phyloP scores from a whole-genome alignment of 2,888 invertebrate species.

The Liopterus haemorrhoidalis region DNA sequence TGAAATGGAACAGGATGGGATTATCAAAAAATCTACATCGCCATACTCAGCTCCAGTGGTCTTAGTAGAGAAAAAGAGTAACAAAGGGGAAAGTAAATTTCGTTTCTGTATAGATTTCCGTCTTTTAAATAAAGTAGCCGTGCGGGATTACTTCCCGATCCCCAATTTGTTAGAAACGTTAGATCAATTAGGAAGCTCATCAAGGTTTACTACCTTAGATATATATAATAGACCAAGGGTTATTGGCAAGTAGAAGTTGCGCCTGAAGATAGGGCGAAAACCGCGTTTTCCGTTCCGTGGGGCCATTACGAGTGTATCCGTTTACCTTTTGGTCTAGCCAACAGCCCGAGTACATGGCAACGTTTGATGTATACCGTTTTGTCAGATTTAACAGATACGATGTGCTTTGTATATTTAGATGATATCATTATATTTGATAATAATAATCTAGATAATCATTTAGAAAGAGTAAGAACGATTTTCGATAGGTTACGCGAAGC shows the following conservation, averaged over 20 bases:
- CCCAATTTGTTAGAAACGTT: slow-evolving; percentile 27
- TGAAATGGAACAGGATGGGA: slow-evolving; percentile 30
- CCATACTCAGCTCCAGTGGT: slow-evolving; percentile 40
- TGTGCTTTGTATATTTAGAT: slow-evolving; percentile 30
- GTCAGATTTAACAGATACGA: slow-evolving; percentile 26
- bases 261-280: slow-evolving; percentile 25
- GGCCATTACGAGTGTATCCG: slow-evolving; percentile 33
- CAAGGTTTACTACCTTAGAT: slow-evolving; percentile 25
- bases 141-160: slow-evolving; percentile 26
- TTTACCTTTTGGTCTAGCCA: slow-evolving; percentile 36
- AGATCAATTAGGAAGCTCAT: slow-evolving; percentile 23
- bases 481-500: slow-evolving; percentile 25
- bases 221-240: slow-evolving; percentile 25
- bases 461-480: slow-evolving; percentile 20
- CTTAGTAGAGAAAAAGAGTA: slow-evolving; percentile 30
- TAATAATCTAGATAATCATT: slow-evolving; percentile 22
- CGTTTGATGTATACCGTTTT: slow-evolving; percentile 34
- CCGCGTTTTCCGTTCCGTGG: slow-evolving; percentile 27
- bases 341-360: slow-evolving; percentile 34
- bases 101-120: slow-evolving; percentile 27
- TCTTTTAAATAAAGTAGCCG: slow-evolving; percentile 25
- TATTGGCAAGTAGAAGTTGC: slow-evolving; percentile 27
- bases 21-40: slow-evolving; percentile 31
- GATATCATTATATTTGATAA: slow-evolving; percentile 25
- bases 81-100: slow-evolving; percentile 19